Conservation (phyloP, 2,797 vertebrate species). For the Chelmon rostratus region DNA sequence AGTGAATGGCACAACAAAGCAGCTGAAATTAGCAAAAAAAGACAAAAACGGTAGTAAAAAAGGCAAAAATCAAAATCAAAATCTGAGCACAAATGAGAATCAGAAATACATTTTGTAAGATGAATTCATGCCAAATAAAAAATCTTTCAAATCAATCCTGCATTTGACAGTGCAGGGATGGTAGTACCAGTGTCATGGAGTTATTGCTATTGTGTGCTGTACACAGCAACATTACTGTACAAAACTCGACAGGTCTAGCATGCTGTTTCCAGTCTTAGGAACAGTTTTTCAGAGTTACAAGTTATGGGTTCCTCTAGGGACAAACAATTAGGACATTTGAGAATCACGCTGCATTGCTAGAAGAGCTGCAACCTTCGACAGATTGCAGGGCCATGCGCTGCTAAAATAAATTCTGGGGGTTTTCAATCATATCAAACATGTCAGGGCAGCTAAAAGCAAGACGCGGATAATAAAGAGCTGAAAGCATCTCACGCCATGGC, state of each 20-base stretch:
- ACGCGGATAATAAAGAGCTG: conserved; percentile 12
- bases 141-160: no score
- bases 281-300: not conserved
- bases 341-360: not conserved
- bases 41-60: no score
- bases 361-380: not conserved
- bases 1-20: no score
- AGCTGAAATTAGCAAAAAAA: no score
- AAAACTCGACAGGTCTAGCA: not conserved
- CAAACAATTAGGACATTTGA: not conserved
- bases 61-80: no score
- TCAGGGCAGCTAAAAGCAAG: conserved; percentile 16
- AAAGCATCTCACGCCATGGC: conserved; percentile 27
- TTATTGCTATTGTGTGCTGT: not conserved
- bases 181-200: not conserved
- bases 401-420: no score
- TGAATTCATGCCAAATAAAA: no score
- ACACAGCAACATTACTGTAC: not conserved
- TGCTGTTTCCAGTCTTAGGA: not conserved
- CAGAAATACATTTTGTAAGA: no score
- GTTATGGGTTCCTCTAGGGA: not conserved
- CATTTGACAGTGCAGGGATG: no score
- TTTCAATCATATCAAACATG: not conserved
- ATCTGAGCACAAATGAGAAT: no score
- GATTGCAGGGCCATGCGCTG: not conserved